Evolutionary conservation across 2,797 vertebrate genomes (phyloP), one percentile per base, ranked within the genome.

Genomic region (Microctenopoma steveboyesi): DNA sequence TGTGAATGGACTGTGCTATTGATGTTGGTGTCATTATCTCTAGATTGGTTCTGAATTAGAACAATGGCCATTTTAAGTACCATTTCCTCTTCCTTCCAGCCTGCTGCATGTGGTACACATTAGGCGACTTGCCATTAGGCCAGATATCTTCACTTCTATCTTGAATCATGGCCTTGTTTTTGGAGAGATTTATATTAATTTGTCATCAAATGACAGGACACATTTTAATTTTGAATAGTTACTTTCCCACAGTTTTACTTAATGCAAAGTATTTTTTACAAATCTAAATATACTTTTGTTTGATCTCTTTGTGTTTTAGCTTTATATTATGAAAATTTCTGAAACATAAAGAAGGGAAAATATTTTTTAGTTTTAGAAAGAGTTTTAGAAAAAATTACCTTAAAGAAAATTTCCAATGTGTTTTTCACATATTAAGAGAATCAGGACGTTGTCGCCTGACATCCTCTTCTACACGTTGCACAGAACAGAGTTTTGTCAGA

Each of bases 11-110:
- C 91, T 91, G 78, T 89, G 89, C 94, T 95, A 95, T 96, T 94
- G 95, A 95, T 93, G 94, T 86, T 71, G 77, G 82, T 93, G 92
- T 86, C 90, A 91, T 94, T 93, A 86, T 91, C 94, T 95, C 92
- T 90, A 91, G 93, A 95, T 94, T 93, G 93, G 86, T 89, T 93
- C 92, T 94, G 94, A 95, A 93, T 92, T 92, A 91, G 90, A 94
- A 91, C 91, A 93, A 92, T 92, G 88, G 86, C 88, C 85, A 88
- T 90, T 92, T 90, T 84, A 88, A 92, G 89, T 82, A 83, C 84
- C 74, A 86, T 87, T 91, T 93, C 92, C 89, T 90, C 66, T 88
- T 88, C 85, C 89, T 90, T 71, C 51, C 72, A 83, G 84, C 79
- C 70, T 62, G 64, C 85, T 86, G 84, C 90, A 94, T 92, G 90